phyloP scores from a whole-genome alignment of 1,140 invertebrate species.

The Tribolium madens region DNA sequence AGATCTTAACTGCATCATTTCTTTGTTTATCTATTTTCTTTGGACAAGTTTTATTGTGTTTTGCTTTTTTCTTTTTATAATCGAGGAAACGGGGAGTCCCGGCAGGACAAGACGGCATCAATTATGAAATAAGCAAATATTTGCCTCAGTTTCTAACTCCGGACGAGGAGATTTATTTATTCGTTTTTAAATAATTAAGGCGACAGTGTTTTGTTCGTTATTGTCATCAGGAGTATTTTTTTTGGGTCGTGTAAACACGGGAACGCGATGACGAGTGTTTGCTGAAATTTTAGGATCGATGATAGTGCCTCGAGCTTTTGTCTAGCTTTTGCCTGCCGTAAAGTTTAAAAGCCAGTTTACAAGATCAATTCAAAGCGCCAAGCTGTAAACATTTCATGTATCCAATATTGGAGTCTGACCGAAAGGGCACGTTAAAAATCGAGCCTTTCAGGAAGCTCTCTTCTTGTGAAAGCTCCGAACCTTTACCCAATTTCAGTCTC shows the following conservation, averaged over 20 bases:
- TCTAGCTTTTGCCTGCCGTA: constrained; percentile 43
- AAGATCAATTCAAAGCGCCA: constrained; percentile 47
- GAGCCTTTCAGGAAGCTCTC: constrained; percentile 42
- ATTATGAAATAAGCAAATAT: constrained; percentile 26
- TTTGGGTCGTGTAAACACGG: neutral
- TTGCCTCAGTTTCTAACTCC: constrained; percentile 27
- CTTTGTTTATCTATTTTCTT: constrained; percentile 57
- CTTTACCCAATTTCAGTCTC: constrained; percentile 51
- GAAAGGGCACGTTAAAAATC: constrained; percentile 49
- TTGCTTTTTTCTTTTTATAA: constrained; percentile 44
- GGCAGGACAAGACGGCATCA: constrained; percentile 6
- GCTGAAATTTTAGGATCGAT: constrained; percentile 3
- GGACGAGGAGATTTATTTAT: constrained; percentile 16
- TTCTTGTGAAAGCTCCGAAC: constrained; percentile 35
- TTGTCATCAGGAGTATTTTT: neutral
- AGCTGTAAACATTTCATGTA: constrained; percentile 53
- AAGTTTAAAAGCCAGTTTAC: constrained; percentile 49
- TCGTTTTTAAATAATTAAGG: neutral
- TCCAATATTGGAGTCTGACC: constrained; percentile 47
- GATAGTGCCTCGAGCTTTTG: constrained; percentile 27
- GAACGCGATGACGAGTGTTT: neutral
- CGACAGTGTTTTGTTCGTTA: neutral
- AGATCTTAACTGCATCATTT: constrained; percentile 55
- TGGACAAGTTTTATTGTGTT: neutral
- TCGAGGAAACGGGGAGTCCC: constrained; percentile 29